Evolutionary conservation across 2,888 invertebrate genomes (phyloP).

Genomic region (Gortyna flavago): DNA sequence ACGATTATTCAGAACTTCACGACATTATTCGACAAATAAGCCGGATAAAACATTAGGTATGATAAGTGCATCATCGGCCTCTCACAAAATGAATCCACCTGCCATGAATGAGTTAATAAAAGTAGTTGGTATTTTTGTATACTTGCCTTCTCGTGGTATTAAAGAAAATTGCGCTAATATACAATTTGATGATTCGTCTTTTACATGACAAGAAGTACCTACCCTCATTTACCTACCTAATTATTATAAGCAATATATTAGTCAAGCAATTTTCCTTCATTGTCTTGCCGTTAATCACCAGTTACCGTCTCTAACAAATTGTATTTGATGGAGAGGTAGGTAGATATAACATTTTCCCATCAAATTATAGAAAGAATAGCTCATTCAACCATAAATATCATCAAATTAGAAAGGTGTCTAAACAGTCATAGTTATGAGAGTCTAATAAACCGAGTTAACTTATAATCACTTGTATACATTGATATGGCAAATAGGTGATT

Average conservation of each 20-base stretch:
- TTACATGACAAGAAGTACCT: constrained; percentile 1
- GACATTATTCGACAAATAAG: neutral
- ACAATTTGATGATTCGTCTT: constrained; percentile 31
- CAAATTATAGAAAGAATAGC: constrained; percentile 35
- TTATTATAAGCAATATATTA: constrained; percentile 19
- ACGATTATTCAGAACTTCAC: neutral
- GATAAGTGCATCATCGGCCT: neutral
- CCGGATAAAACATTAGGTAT: neutral
- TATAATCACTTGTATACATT: neutral
- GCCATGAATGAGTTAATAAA: neutral
- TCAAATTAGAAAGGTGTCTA: constrained; percentile 32
- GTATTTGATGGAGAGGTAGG: constrained; percentile 14
- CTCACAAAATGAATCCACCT: neutral
- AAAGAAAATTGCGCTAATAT: constrained; percentile 16
- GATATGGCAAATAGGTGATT: constrained; percentile 7
- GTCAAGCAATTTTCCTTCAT: constrained; percentile 23
- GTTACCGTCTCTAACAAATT: neutral
- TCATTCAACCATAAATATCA: constrained; percentile 37
- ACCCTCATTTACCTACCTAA: constrained; percentile 5
- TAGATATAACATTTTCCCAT: constrained; percentile 29
- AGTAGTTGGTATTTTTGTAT: neutral
- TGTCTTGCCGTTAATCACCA: constrained; percentile 24
- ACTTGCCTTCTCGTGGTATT: neutral
- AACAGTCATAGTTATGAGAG: neutral
- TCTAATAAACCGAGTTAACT: neutral